These are phyloP conservation scores for Menidia menidia DNA, from an alignment of 2,797 vertebrate species.

Conservation along the genomic window DNA sequence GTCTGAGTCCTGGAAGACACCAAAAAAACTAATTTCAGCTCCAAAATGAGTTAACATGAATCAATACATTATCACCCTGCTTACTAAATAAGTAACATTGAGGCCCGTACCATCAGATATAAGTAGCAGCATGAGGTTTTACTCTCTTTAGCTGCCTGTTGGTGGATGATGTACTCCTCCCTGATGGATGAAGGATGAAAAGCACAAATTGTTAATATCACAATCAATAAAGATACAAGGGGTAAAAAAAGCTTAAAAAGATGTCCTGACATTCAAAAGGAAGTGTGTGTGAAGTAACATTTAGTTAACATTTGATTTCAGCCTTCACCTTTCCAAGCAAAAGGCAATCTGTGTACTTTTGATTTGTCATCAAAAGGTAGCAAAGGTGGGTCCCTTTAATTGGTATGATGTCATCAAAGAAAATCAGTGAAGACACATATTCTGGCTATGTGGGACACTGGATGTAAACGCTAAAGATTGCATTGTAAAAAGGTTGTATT, in stretches of 20 bases:
- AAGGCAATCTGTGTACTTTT: too few relatives aligned
- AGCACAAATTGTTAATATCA: constrained; percentile 1
- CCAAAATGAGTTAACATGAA: background rate
- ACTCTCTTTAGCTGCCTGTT: constrained; percentile 18
- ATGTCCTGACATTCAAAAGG: background rate
- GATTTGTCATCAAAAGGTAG: too few relatives aligned
- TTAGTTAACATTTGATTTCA: too few relatives aligned
- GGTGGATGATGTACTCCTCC: constrained; percentile 54
- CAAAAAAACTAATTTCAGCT: constrained; percentile 2
- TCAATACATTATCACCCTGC: constrained; percentile 8
- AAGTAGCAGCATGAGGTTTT: constrained; percentile 57
- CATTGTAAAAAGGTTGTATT: too few relatives aligned
- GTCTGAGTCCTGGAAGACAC: constrained; percentile 65
- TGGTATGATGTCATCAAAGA: too few relatives aligned
- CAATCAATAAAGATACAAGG: background rate
- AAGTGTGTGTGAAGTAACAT: too few relatives aligned
- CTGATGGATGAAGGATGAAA: constrained; percentile 49
- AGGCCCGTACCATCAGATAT: constrained; percentile 70
- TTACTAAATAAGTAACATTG: constrained; percentile 14
- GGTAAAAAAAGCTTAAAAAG: too few relatives aligned
- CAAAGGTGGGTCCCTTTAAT: too few relatives aligned
- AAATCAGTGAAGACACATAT: too few relatives aligned
- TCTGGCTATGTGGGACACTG: too few relatives aligned
- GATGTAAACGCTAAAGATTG: too few relatives aligned
- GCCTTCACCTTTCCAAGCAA: too few relatives aligned